A percentile compares a stretch with the other conserved stretches of the same genome.
These are phyloP conservation scores for Araneus ventricosus DNA, from an alignment of 1,140 invertebrate species.

Conservation along the genomic window DNA sequence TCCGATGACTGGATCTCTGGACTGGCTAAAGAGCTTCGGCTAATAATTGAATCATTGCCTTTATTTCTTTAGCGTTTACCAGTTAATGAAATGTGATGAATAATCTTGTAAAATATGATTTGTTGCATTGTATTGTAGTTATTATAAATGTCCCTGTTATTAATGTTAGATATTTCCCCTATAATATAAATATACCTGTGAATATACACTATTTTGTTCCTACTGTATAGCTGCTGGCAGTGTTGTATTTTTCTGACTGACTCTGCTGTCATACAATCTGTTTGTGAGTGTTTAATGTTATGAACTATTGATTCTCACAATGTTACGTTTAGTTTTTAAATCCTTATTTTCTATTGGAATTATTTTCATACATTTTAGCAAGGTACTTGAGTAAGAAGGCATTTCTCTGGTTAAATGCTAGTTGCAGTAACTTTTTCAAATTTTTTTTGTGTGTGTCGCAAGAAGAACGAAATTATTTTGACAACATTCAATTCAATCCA, in stretches of 20 bases:
- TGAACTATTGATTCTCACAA: background rate
- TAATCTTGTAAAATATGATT: constrained; percentile 75
- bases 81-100: constrained; percentile 74
- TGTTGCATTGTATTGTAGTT: constrained; percentile 75
- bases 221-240: constrained; percentile 75
- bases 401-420: constrained; percentile 66
- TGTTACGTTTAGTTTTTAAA: constrained; percentile 36
- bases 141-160: constrained; percentile 70
- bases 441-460: too few relatives aligned
- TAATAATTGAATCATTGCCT: constrained; percentile 69
- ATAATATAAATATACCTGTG: constrained; percentile 58
- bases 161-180: constrained; percentile 67
- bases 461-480: background rate
- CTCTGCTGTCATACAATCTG: constrained; percentile 65
- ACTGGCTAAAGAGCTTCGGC: constrained; percentile 75
- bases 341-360: constrained; percentile 36
- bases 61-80: constrained; percentile 74
- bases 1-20: constrained; percentile 33
- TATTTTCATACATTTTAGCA: constrained; percentile 49
- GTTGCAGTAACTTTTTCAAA: constrained; percentile 3
- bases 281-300: constrained; percentile 46
- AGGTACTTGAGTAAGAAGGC: constrained; percentile 20
- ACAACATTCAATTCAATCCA: background rate
- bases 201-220: constrained; percentile 74
- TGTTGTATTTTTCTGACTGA: constrained; percentile 70